Evolutionary conservation across 2,888 invertebrate genomes (phyloP).

Genomic region (Drosophila austrosaltans): DNA sequence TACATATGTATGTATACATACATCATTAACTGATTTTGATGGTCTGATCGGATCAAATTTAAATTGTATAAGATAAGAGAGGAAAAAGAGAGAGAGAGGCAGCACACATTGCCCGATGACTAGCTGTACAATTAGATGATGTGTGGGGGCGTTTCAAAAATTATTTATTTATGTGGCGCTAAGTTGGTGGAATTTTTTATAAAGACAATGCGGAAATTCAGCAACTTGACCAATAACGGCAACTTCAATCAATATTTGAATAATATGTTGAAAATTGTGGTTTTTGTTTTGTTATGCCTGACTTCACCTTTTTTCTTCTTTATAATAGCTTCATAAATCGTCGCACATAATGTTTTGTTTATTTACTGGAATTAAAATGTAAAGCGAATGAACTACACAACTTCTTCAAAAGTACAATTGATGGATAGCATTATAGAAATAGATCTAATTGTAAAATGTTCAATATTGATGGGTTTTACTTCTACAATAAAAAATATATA

Average conservation of each 20-base stretch:
- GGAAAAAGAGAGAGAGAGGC: neutral
- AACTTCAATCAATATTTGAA: slow-evolving; percentile 29
- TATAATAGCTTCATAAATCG: slow-evolving; percentile 31
- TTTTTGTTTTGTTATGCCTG: slow-evolving; percentile 3
- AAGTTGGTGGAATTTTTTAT: neutral
- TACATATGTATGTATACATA: neutral
- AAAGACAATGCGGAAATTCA: slow-evolving; percentile 28
- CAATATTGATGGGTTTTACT: slow-evolving; percentile 36
- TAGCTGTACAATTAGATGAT: slow-evolving; percentile 4
- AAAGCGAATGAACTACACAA: slow-evolving; percentile 11
- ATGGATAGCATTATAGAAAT: slow-evolving; percentile 41
- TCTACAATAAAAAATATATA: no score
- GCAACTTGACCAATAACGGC: slow-evolving; percentile 24
- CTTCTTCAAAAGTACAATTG: slow-evolving; percentile 31
- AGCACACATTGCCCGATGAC: slow-evolving; percentile 26
- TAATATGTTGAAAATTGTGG: slow-evolving; percentile 9
- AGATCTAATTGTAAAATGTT: slow-evolving; percentile 12
- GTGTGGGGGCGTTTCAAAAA: slow-evolving; percentile 22
- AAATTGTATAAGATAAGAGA: slow-evolving; percentile 22
- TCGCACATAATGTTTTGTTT: slow-evolving; percentile 24
- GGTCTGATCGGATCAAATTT: slow-evolving; percentile 41
- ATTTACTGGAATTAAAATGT: slow-evolving; percentile 39
- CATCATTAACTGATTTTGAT: slow-evolving; percentile 31
- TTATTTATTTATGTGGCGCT: neutral
- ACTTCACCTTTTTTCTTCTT: slow-evolving; percentile 5